phyloP scores from a whole-genome alignment of 2,888 invertebrate genomes.

The Lasiommata megera region DNA sequence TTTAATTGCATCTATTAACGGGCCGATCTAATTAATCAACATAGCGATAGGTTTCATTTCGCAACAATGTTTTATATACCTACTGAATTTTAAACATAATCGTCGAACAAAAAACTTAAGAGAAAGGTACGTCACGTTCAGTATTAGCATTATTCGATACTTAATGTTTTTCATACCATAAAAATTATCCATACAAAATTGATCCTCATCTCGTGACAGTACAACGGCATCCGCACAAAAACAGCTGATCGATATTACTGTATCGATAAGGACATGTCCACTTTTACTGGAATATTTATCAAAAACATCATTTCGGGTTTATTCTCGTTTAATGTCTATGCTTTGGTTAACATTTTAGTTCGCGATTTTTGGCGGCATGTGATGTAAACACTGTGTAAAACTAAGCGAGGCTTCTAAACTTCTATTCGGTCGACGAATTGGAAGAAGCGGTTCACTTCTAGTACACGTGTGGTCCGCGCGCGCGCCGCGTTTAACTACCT shows the following conservation, averaged over 20 bases:
- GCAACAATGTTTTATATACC: slow-evolving; percentile 6
- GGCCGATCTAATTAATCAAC: slow-evolving; percentile 10
- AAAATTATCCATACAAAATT: slow-evolving; percentile 64
- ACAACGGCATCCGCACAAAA: slow-evolving; percentile 47
- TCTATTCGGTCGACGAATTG: slow-evolving; percentile 52
- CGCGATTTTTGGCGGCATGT: slow-evolving; percentile 38
- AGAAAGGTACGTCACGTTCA: slow-evolving; percentile 7
- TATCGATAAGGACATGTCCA: slow-evolving; percentile 77
- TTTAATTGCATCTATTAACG: slow-evolving; percentile 21
- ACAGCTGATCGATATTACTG: slow-evolving; percentile 61
- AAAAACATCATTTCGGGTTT: slow-evolving; percentile 54
- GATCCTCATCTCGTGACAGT: slow-evolving; percentile 70
- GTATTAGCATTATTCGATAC: background rate
- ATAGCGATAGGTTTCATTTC: background rate
- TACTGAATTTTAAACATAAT: background rate
- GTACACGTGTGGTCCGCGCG: slow-evolving; percentile 76
- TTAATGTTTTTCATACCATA: slow-evolving; percentile 52
- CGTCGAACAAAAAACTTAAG: background rate
- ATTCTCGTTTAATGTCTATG: slow-evolving; percentile 17
- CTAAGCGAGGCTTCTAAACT: slow-evolving; percentile 68
- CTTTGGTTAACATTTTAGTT: slow-evolving; percentile 27
- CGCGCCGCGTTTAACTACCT: slow-evolving; percentile 70
- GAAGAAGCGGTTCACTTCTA: slow-evolving; percentile 72
- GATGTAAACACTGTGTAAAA: slow-evolving; percentile 56
- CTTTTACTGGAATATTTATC: slow-evolving; percentile 58